Percentiles rank a stretch among this genome's conserved stretches.
Evolutionary conservation across 1,140 invertebrate species (phyloP).

Genomic region (Meloidogyne floridensis): DNA sequence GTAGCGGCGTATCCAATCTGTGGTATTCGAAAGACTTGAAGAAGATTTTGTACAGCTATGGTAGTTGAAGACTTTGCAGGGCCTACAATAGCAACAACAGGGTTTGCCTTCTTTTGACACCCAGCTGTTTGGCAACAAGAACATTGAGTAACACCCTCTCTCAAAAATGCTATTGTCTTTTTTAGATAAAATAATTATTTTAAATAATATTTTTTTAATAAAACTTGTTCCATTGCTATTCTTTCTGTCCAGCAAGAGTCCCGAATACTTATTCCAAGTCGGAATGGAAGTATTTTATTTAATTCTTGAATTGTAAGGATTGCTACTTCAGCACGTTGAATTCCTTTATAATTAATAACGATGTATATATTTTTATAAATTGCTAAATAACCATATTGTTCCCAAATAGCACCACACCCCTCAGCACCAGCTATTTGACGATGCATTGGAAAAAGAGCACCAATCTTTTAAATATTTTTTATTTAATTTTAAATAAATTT

Average conservation of each 20-base stretch:
- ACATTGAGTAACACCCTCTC: conserved; percentile 61
- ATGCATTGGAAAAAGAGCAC: conserved; percentile 77
- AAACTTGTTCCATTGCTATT: conserved; percentile 76
- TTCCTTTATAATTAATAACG: conserved; percentile 55
- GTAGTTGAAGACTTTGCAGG: conserved; percentile 64
- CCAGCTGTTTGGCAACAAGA: conserved; percentile 64
- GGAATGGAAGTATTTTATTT: conserved; percentile 72
- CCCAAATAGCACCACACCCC: conserved; percentile 71
- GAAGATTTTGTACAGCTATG: conserved; percentile 76
- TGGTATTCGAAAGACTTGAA: conserved; percentile 71
- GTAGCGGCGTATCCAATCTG: conserved; percentile 80
- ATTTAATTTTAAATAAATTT: background rate
- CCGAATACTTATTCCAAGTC: conserved; percentile 77
- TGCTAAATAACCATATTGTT: conserved; percentile 71
- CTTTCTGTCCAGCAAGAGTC: conserved; percentile 81
- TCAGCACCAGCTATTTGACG: conserved; percentile 71
- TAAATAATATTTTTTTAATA: conserved; percentile 36
- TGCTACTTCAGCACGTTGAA: conserved; percentile 77
- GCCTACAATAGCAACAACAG: conserved; percentile 59
- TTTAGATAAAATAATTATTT: background rate
- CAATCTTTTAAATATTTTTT: conserved; percentile 67
- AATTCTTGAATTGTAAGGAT: conserved; percentile 71
- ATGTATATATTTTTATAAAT: background rate
- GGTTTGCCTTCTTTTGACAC: conserved; percentile 60
- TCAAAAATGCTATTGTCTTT: conserved; percentile 62